These are phyloP conservation scores for Hoplodrina ambigua DNA, from an alignment of 2,888 invertebrate species.

Conservation along the genomic window DNA sequence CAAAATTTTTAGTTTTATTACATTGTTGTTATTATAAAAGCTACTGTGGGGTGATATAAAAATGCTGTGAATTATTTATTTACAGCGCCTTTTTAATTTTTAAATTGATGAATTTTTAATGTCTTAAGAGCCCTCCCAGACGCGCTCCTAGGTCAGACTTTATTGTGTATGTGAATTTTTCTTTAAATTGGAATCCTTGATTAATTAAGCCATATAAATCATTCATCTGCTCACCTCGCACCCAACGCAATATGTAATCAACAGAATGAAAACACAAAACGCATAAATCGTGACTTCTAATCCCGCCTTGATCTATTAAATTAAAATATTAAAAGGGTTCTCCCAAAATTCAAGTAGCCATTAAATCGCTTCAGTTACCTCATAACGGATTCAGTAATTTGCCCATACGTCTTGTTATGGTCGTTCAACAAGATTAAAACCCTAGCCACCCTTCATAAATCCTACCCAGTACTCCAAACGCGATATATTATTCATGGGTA, in stretches of 20 bases:
- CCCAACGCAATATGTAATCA: slow-evolving; percentile 58
- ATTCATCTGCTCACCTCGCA: slow-evolving; percentile 31
- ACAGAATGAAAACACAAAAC: slow-evolving; percentile 58
- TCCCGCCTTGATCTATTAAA: slow-evolving; percentile 77
- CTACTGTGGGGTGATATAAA: slow-evolving; percentile 19
- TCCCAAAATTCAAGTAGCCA: slow-evolving; percentile 82
- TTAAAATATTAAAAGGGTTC: slow-evolving; percentile 81
- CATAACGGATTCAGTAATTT: slow-evolving; percentile 89
- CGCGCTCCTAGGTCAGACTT: background rate
- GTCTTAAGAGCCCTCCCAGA: background rate
- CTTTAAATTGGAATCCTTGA: slow-evolving; percentile 15
- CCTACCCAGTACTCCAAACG: slow-evolving; percentile 80
- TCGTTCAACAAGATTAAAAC: slow-evolving; percentile 88
- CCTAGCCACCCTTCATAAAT: slow-evolving; percentile 88
- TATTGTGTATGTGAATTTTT: background rate
- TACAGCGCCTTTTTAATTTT: slow-evolving; percentile 12
- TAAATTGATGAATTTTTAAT: background rate
- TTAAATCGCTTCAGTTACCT: slow-evolving; percentile 83
- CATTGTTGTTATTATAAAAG: slow-evolving; percentile 27
- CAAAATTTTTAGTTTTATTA: slow-evolving; percentile 34
- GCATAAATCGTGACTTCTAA: slow-evolving; percentile 71
- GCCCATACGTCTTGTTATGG: slow-evolving; percentile 89
- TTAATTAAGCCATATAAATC: slow-evolving; percentile 31
- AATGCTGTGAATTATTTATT: slow-evolving; percentile 21
- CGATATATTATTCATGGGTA: slow-evolving; percentile 87